Percentiles rank a stretch among this genome's conserved stretches.
Evolutionary conservation across 2,888 invertebrate genomes (phyloP).

Genomic region (Sepioteuthis lessoniana): DNA sequence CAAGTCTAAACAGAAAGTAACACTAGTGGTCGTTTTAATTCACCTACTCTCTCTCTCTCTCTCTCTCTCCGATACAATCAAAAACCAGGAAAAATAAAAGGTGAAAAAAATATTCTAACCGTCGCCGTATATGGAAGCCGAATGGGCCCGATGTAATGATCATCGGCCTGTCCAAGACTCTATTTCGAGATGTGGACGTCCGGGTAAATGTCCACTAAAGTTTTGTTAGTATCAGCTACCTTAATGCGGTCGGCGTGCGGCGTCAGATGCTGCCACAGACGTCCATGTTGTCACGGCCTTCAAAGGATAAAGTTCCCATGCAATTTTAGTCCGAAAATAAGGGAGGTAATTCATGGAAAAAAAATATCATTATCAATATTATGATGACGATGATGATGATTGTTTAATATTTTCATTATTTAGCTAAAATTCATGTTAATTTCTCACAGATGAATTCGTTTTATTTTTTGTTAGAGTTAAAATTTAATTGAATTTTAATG

Average conservation of each 20-base stretch:
- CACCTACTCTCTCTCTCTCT: no score
- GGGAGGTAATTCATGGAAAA: not conserved
- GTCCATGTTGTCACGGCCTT: constrained; percentile 46
- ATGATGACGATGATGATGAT: no score
- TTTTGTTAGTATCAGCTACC: not conserved
- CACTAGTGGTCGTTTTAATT: not conserved
- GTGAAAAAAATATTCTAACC: not conserved
- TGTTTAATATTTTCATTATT: no score
- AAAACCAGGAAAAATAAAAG: not conserved
- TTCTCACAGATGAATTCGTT: no score
- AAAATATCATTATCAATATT: not conserved
- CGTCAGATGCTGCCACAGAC: constrained; percentile 44
- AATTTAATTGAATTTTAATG: no score
- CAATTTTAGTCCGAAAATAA: not conserved
- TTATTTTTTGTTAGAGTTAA: no score
- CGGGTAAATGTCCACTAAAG: not conserved
- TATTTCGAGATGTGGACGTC: not conserved
- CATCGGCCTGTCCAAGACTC: constrained; percentile 1
- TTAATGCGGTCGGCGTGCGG: constrained; percentile 40
- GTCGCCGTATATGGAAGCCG: not conserved
- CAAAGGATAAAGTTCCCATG: not conserved
- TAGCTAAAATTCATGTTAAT: no score
- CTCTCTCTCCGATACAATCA: no score
- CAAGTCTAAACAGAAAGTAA: not conserved
- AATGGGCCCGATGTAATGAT: not conserved